phyloP scores from a whole-genome alignment of 2,888 invertebrate species.

The Clusia tigrina region DNA sequence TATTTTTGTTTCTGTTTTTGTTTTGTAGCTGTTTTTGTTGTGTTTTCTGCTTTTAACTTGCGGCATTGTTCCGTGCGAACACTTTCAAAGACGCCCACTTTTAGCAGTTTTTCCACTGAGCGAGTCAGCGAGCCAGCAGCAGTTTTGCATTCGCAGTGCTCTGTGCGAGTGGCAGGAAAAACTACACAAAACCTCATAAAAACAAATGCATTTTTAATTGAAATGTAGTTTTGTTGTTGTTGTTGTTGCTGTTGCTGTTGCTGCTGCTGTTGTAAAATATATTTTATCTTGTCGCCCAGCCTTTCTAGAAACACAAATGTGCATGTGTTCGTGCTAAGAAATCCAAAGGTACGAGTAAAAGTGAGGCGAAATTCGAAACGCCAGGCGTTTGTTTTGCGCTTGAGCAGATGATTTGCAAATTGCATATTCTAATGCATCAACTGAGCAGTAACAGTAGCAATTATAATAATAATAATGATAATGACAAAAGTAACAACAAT shows the following conservation, averaged over 20 bases:
- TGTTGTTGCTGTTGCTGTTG: conserved; percentile 20
- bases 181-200: conserved; percentile 3
- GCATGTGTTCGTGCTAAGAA: not conserved
- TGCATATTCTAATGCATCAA: not conserved
- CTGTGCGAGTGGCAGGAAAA: conserved; percentile 5
- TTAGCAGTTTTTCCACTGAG: no score
- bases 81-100: not conserved
- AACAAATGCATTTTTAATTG: conserved; percentile 38
- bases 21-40: conserved; percentile 14
- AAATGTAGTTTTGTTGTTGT: conserved; percentile 27
- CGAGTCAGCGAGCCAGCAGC: no score
- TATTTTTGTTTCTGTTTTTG: not conserved
- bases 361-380: conserved; percentile 5
- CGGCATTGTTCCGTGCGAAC: not conserved
- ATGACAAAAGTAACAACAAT: not conserved
- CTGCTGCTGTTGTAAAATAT: conserved; percentile 9
- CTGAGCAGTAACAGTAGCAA: not conserved
- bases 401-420: no score
- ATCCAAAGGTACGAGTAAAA: not conserved
- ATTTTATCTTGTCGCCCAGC: conserved; percentile 21
- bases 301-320: conserved; percentile 1
- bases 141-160: conserved; percentile 12
- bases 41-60: not conserved
- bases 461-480: not conserved
- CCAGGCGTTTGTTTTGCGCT: no score